Conservation (phyloP, 2,888 invertebrate species). For the Pristionchus maxplancki region DNA sequence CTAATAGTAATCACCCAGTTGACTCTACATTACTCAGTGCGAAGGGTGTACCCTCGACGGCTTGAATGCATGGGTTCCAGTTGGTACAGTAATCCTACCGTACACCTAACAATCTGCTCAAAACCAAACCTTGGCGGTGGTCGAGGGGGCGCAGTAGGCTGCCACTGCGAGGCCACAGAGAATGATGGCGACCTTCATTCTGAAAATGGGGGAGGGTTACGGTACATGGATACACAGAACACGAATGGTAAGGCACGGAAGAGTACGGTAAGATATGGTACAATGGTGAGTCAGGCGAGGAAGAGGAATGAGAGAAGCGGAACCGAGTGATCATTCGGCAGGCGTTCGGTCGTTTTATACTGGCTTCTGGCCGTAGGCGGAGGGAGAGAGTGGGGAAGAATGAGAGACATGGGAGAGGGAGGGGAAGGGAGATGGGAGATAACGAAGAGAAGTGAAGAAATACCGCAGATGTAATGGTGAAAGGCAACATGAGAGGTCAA, state of each 20-base stretch:
- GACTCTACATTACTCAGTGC: too few species aligned
- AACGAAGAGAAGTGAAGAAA: neutral
- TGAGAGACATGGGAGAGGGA: neutral
- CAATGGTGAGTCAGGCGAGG: neutral
- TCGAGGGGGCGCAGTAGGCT: conserved; percentile 3
- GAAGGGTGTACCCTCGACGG: conserved; percentile 37
- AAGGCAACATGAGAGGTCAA: neutral
- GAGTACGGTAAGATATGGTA: neutral
- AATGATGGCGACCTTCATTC: conserved; percentile 21
- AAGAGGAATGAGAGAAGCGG: neutral
- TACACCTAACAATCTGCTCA: neutral
- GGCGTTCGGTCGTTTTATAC: conserved; percentile 3
- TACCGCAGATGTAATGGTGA: neutral
- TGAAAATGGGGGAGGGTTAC: neutral
- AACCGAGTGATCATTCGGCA: neutral
- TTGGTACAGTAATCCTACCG: neutral
- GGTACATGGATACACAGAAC: neutral
- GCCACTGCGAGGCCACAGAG: neutral
- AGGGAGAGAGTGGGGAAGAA: neutral
- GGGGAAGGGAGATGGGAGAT: neutral
- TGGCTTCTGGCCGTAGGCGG: conserved; percentile 9
- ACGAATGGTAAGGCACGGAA: neutral
- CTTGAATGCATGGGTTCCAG: neutral
- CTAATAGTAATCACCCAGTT: too few species aligned
- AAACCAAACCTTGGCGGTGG: conserved; percentile 33